Conservation (phyloP, 2,888 invertebrate genomes). For the Smittia aterrima region DNA sequence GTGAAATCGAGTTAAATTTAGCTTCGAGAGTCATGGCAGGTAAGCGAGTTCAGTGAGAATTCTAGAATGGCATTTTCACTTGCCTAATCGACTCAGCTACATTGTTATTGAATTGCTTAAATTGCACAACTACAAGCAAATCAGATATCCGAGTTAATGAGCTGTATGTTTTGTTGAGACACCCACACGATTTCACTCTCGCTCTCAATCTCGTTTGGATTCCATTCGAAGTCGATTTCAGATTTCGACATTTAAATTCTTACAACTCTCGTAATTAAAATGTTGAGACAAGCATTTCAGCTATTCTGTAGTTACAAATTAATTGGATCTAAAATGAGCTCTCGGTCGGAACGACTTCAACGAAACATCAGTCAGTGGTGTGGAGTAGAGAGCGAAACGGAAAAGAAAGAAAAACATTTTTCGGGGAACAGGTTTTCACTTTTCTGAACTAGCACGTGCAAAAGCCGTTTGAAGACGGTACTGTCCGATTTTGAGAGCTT, state of each 20-base stretch:
- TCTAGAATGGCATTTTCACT: neutral
- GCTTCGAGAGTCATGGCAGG: neutral
- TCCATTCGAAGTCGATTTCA: neutral
- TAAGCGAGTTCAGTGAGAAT: neutral
- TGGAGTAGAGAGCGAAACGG: neutral
- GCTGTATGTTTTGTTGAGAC: neutral
- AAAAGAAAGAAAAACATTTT: neutral
- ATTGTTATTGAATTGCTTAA: conserved; percentile 16
- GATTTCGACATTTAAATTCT: conserved; percentile 19
- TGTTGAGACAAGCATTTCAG: neutral
- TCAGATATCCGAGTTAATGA: conserved; percentile 6
- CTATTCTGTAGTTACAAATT: conserved; percentile 7
- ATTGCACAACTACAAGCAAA: conserved; percentile 11
- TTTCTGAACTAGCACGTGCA: conserved; percentile 39
- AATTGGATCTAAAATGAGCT: neutral
- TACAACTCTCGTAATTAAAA: neutral
- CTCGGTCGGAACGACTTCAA: neutral
- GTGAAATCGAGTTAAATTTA: no score
- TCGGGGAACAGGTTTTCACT: conserved; percentile 37
- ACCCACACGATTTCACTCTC: conserved; percentile 20
- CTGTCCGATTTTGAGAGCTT: neutral
- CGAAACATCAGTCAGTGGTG: neutral
- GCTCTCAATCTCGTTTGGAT: neutral
- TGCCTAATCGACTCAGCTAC: neutral
- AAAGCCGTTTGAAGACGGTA: conserved; percentile 10